Percentiles rank a stretch among this genome's conserved stretches.
These are phyloP conservation scores for Stichodactyla helianthus DNA, from an alignment of 64 coral and sea anemone species.

Conservation along the genomic window DNA sequence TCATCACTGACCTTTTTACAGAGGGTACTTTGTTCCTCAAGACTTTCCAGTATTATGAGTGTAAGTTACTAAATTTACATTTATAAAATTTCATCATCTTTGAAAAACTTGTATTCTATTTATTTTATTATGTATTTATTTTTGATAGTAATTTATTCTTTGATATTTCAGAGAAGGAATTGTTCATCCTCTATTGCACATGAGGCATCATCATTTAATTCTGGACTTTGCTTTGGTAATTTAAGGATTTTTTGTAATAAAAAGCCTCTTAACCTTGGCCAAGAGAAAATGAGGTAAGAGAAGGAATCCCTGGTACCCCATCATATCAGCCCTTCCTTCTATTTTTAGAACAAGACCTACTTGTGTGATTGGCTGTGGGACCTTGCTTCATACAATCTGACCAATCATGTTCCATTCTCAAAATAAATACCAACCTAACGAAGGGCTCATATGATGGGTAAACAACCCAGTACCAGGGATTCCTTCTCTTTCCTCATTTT, in stretches of 20 bases:
- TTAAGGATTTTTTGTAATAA: not conserved
- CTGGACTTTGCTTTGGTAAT: conserved; percentile 91
- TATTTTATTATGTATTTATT: not conserved
- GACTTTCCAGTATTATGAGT: not conserved
- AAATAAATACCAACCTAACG: too few species aligned
- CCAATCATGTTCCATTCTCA: too few species aligned
- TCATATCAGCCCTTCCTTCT: too few species aligned
- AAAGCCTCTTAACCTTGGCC: too few species aligned
- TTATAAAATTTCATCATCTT: not conserved
- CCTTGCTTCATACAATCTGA: too few species aligned
- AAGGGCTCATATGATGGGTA: too few species aligned
- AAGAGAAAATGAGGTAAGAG: too few species aligned
- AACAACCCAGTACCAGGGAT: too few species aligned
- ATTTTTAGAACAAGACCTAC: too few species aligned
- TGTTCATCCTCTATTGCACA: conserved; percentile 7
- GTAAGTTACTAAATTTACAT: not conserved
- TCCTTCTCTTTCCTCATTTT: too few species aligned
- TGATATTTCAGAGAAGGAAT: conserved; percentile 19
- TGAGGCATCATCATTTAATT: conserved; percentile 42
- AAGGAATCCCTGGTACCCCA: too few species aligned
- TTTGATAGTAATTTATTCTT: not conserved
- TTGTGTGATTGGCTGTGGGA: too few species aligned
- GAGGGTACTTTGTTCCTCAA: conserved; percentile 8
- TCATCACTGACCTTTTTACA: not conserved
- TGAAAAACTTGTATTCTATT: not conserved